These are phyloP conservation scores for Mus minutoides DNA, from an alignment of 2,797 vertebrate species.

Conservation along the genomic window DNA sequence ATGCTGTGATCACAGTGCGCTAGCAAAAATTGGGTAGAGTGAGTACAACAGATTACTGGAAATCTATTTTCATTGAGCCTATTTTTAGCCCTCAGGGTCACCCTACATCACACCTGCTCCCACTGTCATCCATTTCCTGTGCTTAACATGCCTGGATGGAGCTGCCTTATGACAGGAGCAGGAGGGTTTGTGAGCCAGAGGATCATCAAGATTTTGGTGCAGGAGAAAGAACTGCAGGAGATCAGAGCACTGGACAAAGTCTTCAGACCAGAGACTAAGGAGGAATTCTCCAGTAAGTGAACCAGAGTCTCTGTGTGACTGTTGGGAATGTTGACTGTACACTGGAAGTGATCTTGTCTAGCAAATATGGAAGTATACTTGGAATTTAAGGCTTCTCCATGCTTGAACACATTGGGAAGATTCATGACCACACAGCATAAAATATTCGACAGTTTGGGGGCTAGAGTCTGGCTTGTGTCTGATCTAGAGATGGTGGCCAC, in stretches of 20 bases:
- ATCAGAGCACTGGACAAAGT: constrained; percentile 92
- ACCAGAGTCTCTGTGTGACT: not conserved
- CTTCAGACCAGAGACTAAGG: constrained; percentile 83
- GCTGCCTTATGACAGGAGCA: constrained; percentile 95
- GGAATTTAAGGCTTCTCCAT: not conserved
- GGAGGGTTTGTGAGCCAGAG: constrained; percentile 94
- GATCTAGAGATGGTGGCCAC: not conserved
- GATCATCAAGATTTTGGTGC: constrained; percentile 90
- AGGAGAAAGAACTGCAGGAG: constrained; percentile 89
- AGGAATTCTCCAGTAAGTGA: constrained; percentile 85
- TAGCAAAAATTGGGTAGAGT: not conserved
- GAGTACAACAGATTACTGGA: too few species aligned
- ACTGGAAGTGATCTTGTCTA: not conserved
- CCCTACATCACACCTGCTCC: not conserved
- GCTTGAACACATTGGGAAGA: not conserved
- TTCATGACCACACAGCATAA: rapidly evolving
- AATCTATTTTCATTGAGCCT: not conserved
- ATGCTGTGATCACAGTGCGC: too few species aligned
- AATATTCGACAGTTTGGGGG: not conserved
- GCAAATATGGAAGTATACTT: not conserved
- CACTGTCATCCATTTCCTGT: constrained; percentile 13
- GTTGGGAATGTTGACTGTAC: not conserved
- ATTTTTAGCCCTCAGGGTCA: not conserved
- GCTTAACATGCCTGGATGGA: constrained; percentile 86
- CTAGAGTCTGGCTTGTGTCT: too few species aligned